Conservation (phyloP, 2,888 invertebrate species). For the Orchesella flavescens region DNA sequence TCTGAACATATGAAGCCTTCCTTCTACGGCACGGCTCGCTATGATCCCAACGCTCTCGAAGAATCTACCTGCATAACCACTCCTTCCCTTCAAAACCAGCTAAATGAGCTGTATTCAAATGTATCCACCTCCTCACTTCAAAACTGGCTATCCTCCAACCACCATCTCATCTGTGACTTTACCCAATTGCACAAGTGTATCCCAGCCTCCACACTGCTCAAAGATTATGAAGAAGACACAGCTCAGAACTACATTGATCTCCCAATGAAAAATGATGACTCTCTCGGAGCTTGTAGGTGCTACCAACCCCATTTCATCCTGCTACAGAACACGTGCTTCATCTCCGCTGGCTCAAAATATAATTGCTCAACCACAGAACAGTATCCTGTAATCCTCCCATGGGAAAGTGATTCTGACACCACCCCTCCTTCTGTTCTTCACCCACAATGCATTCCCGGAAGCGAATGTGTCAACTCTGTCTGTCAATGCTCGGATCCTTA, state of each 20-base stretch:
- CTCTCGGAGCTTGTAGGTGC: not conserved
- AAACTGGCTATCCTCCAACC: not conserved
- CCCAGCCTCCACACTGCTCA: not conserved
- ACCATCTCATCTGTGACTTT: slow-evolving; percentile 1
- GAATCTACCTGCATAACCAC: too few species aligned
- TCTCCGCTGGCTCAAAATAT: not conserved
- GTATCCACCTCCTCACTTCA: not conserved
- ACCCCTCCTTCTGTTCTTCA: not conserved
- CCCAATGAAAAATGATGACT: not conserved
- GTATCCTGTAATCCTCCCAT: not conserved
- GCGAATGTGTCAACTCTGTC: not conserved
- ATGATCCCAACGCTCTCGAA: too few species aligned
- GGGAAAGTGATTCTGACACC: not conserved
- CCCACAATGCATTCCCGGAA: not conserved
- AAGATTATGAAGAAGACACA: slow-evolving; percentile 2
- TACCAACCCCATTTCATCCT: not conserved
- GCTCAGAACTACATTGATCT: not conserved
- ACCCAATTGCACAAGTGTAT: not conserved
- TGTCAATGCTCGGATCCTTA: not conserved
- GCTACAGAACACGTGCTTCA: not conserved
- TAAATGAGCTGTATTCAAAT: too few species aligned
- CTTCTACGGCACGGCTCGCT: too few species aligned
- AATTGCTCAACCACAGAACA: not conserved
- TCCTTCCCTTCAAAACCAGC: too few species aligned
- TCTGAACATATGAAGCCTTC: too few species aligned